phyloP scores from a whole-genome alignment of 2,113 vertebrate genomes.

The Athene cunicularia region DNA sequence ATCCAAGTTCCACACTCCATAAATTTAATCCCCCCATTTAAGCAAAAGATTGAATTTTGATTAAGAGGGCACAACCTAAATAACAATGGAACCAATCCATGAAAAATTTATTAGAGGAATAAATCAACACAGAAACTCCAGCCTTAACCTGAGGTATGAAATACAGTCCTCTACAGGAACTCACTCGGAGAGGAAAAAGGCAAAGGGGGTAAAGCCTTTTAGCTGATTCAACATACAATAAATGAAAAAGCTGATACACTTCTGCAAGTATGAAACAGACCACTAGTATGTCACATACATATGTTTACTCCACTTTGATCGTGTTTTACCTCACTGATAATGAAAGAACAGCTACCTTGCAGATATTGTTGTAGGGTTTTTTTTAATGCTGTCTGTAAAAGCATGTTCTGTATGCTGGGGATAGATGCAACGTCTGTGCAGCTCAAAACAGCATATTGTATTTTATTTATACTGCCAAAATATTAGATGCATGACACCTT shows the following conservation, averaged over 20 bases:
- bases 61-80: neutral
- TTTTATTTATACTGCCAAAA: neutral
- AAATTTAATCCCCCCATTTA: neutral
- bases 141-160: neutral
- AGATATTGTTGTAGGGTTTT: neutral
- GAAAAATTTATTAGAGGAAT: constrained; percentile 27
- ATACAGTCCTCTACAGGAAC: neutral
- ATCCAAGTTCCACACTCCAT: neutral
- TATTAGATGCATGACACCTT: neutral
- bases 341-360: neutral
- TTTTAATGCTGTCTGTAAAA: neutral
- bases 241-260: neutral
- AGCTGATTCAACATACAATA: neutral
- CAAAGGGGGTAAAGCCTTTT: neutral
- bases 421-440: neutral
- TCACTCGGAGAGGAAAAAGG: neutral
- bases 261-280: neutral
- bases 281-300: neutral
- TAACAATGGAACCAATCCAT: neutral
- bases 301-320: neutral
- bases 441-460: neutral
- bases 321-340: neutral
- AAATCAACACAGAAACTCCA: neutral
- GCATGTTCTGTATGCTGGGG: fast-evolving
- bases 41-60: constrained; percentile 18